Evolutionary conservation across 2,888 invertebrate genomes (phyloP), one percentile per base, ranked within the genome.

Genomic region (Ceraclea dissimilis): DNA sequence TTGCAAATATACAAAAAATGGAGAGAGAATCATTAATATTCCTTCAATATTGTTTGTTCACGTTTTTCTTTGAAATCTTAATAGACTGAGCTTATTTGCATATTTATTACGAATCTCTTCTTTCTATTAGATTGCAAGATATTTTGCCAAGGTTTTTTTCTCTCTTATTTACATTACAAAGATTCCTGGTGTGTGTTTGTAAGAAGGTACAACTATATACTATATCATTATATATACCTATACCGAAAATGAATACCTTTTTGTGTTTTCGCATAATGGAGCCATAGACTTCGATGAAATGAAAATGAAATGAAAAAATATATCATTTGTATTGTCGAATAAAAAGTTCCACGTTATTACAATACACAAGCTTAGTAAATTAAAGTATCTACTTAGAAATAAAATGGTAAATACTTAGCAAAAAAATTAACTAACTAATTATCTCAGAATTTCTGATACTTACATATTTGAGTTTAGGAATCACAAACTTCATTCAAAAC

Each of bases 61-160:
- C 10, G 4, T 26, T 26, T 26, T 13, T 16, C 13, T 16, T 5
- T 8, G 39, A 39, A 8, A n/a, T 49, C 33, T 54, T 49, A 49
- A 43, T 49, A 34, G 22, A 39, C 22, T 49, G 18, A 20, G 17
- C 22, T 43, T 44, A 56, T 57, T 50, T 56, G 50, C 53, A 57
- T 59, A 54, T 56, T 59, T 59, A 56, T 56, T 39, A 48, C 34
- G 26, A 39, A 39, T 39, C 39, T 39, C 21, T 47, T 19, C 44
- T 39, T 49, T 59, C 51, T 51, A 46, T 34, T 39, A n/a, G 20
- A 48, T 48, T 31, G 48, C 18, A 51, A n/a, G n/a, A 19, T 18
- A 21, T 46, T 31, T 21, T 56, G 59, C 59, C 53, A 54, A 58
- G 52, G 51, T 56, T 57, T 54, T 52, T 54, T 52, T 31, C 18